phyloP scores from a whole-genome alignment of 1,140 invertebrate genomes.

The Nomia melanderi region DNA sequence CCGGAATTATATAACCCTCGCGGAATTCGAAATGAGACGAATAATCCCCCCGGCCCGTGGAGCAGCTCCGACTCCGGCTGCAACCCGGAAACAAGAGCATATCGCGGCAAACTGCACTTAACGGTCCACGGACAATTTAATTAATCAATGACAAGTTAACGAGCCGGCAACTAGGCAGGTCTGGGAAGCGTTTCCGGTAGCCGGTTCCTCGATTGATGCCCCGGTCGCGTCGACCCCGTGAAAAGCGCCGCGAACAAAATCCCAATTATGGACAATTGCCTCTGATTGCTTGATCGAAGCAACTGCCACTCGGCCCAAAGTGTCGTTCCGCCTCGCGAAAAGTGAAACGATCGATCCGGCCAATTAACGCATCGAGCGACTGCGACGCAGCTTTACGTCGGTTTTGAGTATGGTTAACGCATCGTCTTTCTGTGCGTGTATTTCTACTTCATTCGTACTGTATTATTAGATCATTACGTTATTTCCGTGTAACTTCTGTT shows the following conservation, averaged over 20 bases:
- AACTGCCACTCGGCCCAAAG: not conserved
- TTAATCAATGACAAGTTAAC: conserved; percentile 53
- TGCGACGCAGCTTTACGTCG: too few relatives aligned
- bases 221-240: too few relatives aligned
- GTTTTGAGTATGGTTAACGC: too few relatives aligned
- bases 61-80: not conserved
- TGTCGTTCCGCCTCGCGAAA: not conserved
- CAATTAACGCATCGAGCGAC: too few relatives aligned
- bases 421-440: too few relatives aligned
- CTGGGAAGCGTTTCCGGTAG: conserved; percentile 38
- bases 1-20: too few relatives aligned
- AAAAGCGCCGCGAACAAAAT: too few relatives aligned
- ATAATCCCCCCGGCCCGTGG: not conserved
- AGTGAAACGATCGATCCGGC: not conserved
- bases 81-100: not conserved
- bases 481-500: too few relatives aligned
- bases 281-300: not conserved
- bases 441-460: too few relatives aligned
- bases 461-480: too few relatives aligned
- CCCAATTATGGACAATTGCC: not conserved
- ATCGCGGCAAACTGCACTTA: conserved; percentile 31
- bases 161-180: conserved; percentile 25
- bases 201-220: not conserved
- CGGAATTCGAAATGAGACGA: not conserved
- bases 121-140: conserved; percentile 46